phyloP scores from a whole-genome alignment of 2,113 vertebrate genomes.

The Anseranas semipalmata region DNA sequence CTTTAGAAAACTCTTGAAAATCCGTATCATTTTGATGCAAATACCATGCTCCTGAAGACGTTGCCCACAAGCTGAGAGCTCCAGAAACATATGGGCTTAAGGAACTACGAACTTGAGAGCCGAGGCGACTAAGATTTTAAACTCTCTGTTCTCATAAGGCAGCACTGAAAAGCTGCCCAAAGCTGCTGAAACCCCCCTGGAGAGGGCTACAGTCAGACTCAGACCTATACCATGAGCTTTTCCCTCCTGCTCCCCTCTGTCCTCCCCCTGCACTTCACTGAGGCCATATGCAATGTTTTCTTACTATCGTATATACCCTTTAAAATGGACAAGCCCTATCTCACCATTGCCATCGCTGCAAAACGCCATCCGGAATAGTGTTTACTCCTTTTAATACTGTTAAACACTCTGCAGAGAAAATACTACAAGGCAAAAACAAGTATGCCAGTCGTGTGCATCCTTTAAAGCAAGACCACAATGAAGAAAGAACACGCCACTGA shows the following conservation, averaged over 20 bases:
- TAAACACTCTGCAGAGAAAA: background rate
- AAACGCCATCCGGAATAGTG: background rate
- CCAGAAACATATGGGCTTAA: background rate
- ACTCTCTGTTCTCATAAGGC: background rate
- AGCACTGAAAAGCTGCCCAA: background rate
- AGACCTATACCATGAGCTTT: background rate
- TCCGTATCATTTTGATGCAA: background rate
- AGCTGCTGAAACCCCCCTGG: background rate
- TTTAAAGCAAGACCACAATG: background rate
- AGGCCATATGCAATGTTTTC: background rate
- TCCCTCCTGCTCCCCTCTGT: background rate
- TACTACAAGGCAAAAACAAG: background rate
- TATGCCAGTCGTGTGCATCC: background rate
- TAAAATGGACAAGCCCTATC: background rate
- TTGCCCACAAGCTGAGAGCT: background rate
- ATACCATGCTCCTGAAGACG: background rate
- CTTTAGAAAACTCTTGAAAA: background rate
- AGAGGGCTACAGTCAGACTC: background rate
- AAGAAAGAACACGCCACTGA: background rate
- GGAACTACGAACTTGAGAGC: fast-evolving
- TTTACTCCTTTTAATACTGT: background rate
- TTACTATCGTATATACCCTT: background rate
- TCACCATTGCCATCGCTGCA: background rate
- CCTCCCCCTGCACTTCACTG: background rate
- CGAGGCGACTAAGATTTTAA: background rate